Evolutionary conservation across 2,113 vertebrate species (phyloP), one percentile per base, ranked within the genome.

Genomic region (Solenodon paradoxus): DNA sequence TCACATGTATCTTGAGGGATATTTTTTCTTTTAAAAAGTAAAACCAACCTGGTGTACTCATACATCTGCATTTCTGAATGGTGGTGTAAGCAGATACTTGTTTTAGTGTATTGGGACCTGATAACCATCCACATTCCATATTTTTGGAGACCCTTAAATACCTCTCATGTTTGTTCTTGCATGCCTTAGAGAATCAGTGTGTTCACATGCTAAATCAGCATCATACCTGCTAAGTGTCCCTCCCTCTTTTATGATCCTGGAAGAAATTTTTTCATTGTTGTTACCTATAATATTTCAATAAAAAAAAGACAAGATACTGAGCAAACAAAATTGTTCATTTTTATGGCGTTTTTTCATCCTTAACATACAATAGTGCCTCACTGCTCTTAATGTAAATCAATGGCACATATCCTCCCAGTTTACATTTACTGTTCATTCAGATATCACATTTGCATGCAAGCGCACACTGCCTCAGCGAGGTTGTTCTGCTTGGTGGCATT

Each of bases 241-340:
- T 7, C 20, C 79, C 1, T 93, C 26, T 80, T 38, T 92, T 1
- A 13, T 15, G n/a, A 5, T 63, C 38, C 3, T 40, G 12, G 38
- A 47, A 9, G 42, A 95, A 59, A 16, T 9, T 64, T 28, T 86
- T 30, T 0, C 47, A 24, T 78, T 89, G 64, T 63, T 68, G 72
- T n/a, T 75, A 26, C 26, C 83, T 3, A 89, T 83, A 69, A 49
- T 77, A 80, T 95, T 87, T 96, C n/a, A 88, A 72, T 85, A 64
- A 88, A 92, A 68, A 88, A 72, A 78, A 20, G 47, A 9, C 3
- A 88, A 90, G 26, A 88, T 45, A 47, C 4, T 51, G 40, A 90
- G 5, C 35, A 88, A 94, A 53, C 9, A 92, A 88, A 68, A 89
- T 3, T 88, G 68, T 80, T 7, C 15, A n/a, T 78, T 63, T 93